Percentiles rank a stretch among this genome's conserved stretches.
Evolutionary conservation across 1,140 invertebrate genomes (phyloP).

Genomic region (Heliothis virescens): DNA sequence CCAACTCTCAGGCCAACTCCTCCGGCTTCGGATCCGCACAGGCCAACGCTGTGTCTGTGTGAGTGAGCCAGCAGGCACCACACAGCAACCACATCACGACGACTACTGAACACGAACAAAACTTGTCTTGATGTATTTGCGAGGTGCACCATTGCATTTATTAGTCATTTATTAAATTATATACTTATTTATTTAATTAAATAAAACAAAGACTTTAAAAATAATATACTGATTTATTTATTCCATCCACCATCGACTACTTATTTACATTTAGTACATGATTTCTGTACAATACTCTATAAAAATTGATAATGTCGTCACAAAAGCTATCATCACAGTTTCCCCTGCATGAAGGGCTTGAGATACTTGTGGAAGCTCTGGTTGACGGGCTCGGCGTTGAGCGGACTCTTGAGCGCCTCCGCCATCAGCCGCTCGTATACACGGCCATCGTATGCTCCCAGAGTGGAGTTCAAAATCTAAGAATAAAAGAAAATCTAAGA

Average conservation of each 20-base stretch:
- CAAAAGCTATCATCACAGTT: slow-evolving; percentile 82
- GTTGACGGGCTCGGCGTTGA: too few species aligned
- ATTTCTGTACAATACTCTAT: not conserved
- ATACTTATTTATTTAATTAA: slow-evolving; percentile 49
- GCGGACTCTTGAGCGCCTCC: slow-evolving; percentile 94
- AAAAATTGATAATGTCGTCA: not conserved
- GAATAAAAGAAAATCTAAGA: too few species aligned
- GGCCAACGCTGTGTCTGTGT: slow-evolving; percentile 64
- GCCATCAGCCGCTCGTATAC: slow-evolving; percentile 96
- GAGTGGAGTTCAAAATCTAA: slow-evolving; percentile 90
- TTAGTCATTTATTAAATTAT: slow-evolving; percentile 61
- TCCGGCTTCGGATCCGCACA: slow-evolving; percentile 68
- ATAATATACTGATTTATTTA: slow-evolving; percentile 13
- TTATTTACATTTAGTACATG: too few species aligned
- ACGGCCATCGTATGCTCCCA: slow-evolving; percentile 87
- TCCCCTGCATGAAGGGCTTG: slow-evolving; percentile 91
- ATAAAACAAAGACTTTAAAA: slow-evolving; percentile 24
- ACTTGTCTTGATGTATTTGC: slow-evolving; percentile 83
- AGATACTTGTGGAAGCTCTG: slow-evolving; percentile 91
- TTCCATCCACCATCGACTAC: not conserved
- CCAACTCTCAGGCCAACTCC: slow-evolving; percentile 73
- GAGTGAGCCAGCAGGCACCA: slow-evolving; percentile 46
- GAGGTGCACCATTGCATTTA: slow-evolving; percentile 60
- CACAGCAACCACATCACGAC: slow-evolving; percentile 76
- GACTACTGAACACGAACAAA: slow-evolving; percentile 60